Evolutionary conservation across 2,888 invertebrate genomes (phyloP), one percentile per base, ranked within the genome.

Genomic region (Colostygia pectinataria): DNA sequence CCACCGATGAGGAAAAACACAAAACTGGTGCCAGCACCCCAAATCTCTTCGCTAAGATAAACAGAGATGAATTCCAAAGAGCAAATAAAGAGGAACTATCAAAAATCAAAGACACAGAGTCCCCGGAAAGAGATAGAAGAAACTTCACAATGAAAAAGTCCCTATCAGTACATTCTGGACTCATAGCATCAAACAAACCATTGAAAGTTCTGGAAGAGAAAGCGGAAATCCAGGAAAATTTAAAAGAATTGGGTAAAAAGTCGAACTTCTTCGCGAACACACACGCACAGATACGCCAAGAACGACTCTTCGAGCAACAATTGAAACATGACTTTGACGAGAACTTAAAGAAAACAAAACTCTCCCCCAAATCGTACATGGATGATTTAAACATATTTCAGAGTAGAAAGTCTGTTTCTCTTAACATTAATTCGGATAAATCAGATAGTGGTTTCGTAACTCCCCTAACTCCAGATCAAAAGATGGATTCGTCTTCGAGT

Each of bases 231-330:
- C 40, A 51, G 25, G 47, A 48, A 25, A 38, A 36, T 10, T 31
- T 43, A 8, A 55, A 36, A 46, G 59, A 55, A 27, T 10, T 57
- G 4, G 46, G 41, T 2, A 59, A 79, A 47, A 75, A 83, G 54
- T 38, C 73, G 81, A 90, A 91, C 2, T 94, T 93, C 73, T 95
- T 95, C 64, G 93, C 94, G 0, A 93, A 88, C 62, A 93, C 83
- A 0, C 94, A 94, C 68, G 93, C 93, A 62, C 93, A 94, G 57
- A 93, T 95, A 10, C 84, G 93, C 1, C 93, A 94, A 65, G 93
- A 94, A 49, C 85, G 91, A 12, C 61, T 91, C 13, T 84, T 91
- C 51, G 90, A 90, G 32, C 79, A 90, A 32, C 90, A 91, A 41
- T 42, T 91, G 8, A 90, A 90, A 53, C 81, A 83, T 15, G 80